Evolutionary conservation across 2,888 invertebrate genomes (phyloP).

Genomic region (Lasiommata megera): DNA sequence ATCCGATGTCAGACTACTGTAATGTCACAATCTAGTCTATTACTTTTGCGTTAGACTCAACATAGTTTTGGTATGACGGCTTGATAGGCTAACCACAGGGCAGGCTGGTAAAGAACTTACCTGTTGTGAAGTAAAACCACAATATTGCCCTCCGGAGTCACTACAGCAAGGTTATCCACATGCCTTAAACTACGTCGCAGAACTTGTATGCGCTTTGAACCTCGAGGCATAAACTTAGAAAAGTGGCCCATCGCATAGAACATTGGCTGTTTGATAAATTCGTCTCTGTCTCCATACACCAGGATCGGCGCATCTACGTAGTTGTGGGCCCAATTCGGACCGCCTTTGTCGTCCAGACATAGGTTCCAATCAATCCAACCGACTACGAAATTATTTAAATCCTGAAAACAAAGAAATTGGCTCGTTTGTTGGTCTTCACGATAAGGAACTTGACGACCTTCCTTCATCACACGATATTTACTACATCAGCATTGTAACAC

Average conservation of each 20-base stretch:
- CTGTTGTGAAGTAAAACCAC: slow-evolving; percentile 60
- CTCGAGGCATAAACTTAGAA: slow-evolving; percentile 84
- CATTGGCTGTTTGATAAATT: slow-evolving; percentile 94
- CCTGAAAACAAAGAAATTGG: slow-evolving; percentile 54
- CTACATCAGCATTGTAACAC: too few relatives aligned
- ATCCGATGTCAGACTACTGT: too few relatives aligned
- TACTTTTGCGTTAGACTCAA: too few relatives aligned
- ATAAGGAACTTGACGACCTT: not conserved
- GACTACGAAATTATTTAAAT: slow-evolving; percentile 85
- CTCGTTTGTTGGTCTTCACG: not conserved
- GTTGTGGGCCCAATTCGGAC: slow-evolving; percentile 89
- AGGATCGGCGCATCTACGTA: slow-evolving; percentile 88
- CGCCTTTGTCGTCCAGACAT: slow-evolving; percentile 86
- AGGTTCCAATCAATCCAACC: slow-evolving; percentile 97
- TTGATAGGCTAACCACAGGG: too few relatives aligned
- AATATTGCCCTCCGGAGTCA: slow-evolving; percentile 53
- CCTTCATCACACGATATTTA: too few relatives aligned
- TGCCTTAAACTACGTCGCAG: slow-evolving; percentile 31
- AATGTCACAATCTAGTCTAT: too few relatives aligned
- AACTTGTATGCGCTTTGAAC: slow-evolving; percentile 63
- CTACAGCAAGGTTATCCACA: slow-evolving; percentile 43
- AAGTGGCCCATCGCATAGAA: slow-evolving; percentile 92
- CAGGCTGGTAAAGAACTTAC: slow-evolving; percentile 42
- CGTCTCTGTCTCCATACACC: slow-evolving; percentile 63
- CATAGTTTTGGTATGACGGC: too few relatives aligned